Conservation (phyloP, 2,888 invertebrate species). For the Dexiosoma caninum region DNA sequence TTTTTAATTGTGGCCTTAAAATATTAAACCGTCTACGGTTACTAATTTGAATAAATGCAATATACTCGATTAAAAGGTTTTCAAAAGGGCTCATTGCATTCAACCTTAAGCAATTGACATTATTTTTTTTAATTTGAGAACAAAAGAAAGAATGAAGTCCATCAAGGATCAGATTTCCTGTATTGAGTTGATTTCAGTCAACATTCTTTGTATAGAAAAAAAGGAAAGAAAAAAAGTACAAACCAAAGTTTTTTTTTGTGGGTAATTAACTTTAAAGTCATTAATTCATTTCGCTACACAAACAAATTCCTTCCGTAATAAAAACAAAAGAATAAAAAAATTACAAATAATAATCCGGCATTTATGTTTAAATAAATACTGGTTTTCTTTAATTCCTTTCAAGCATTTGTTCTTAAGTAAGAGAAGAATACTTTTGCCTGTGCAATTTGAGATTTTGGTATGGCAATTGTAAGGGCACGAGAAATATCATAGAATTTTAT, state of each 20-base stretch:
- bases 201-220: background rate
- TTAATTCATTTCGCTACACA: background rate
- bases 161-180: conserved; percentile 50
- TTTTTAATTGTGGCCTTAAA: too few relatives aligned
- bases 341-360: conserved; percentile 3
- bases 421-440: background rate
- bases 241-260: background rate
- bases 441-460: conserved; percentile 26
- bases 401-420: background rate
- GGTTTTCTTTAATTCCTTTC: background rate
- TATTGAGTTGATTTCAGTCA: conserved; percentile 10
- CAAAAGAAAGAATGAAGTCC: background rate
- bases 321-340: background rate
- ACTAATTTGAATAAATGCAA: conserved; percentile 23
- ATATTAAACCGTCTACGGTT: too few relatives aligned
- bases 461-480: background rate
- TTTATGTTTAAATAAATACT: conserved; percentile 14
- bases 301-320: background rate
- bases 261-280: conserved; percentile 37
- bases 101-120: conserved; percentile 8
- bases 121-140: background rate
- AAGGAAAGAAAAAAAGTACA: background rate
- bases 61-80: conserved; percentile 30
- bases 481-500: background rate
- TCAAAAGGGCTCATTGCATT: conserved; percentile 4